A percentile compares a stretch with the other conserved stretches of the same genome.
These are phyloP conservation scores for Dicyrtomina minuta DNA, from an alignment of 2,888 invertebrate genomes.

Conservation along the genomic window DNA sequence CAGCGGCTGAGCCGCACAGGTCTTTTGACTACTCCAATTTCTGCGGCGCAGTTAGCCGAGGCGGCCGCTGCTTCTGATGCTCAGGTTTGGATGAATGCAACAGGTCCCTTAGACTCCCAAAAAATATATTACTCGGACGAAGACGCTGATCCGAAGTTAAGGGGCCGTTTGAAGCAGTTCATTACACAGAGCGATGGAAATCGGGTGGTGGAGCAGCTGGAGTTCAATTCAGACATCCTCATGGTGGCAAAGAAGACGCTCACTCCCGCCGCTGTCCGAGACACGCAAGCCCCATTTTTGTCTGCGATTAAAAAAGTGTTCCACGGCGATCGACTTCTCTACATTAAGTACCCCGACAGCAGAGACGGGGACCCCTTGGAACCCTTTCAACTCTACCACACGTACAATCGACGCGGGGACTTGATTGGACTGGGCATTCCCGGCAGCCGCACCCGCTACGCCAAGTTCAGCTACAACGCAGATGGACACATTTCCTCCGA, in stretches of 20 bases:
- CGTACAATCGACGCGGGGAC: constrained; percentile 15
- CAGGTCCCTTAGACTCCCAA: too few species aligned
- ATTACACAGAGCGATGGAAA: not conserved
- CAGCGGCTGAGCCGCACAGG: too few species aligned
- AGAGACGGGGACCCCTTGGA: too few species aligned
- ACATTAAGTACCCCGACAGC: too few species aligned
- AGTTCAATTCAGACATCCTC: not conserved
- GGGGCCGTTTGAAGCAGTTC: not conserved
- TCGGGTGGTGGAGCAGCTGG: not conserved
- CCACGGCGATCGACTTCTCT: not conserved
- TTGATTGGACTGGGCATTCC: not conserved
- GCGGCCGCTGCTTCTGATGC: too few species aligned
- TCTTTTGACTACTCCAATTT: not conserved
- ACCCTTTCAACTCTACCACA: not conserved
- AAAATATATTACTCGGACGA: not conserved
- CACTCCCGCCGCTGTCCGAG: too few species aligned
- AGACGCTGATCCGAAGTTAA: not conserved
- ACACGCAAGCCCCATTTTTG: too few species aligned
- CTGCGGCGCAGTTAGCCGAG: too few species aligned
- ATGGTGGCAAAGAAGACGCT: not conserved
- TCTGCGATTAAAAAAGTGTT: not conserved
- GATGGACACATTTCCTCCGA: constrained; percentile 13
- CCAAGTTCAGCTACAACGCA: not conserved
- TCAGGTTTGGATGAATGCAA: too few species aligned
- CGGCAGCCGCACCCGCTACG: not conserved